Evolutionary conservation across 2,797 vertebrate genomes (phyloP).

Genomic region (Pitangus sulphuratus): DNA sequence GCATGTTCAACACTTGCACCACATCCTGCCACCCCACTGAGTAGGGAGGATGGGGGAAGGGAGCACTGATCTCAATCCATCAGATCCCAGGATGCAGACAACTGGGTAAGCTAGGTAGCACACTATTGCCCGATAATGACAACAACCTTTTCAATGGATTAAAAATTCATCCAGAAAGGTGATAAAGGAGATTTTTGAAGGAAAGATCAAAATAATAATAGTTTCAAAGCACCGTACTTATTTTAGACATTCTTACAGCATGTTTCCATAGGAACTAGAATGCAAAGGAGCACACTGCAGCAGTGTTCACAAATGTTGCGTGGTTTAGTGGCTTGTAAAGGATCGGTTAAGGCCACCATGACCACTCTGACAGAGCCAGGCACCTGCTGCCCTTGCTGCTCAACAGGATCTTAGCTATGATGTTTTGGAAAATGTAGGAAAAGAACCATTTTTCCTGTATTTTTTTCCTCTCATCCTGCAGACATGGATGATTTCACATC

Average conservation of each 20-base stretch:
- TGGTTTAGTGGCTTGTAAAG: neutral
- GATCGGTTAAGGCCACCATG: neutral
- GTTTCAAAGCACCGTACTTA: slow-evolving; percentile 50
- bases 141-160: neutral
- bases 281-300: slow-evolving; percentile 24
- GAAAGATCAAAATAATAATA: slow-evolving; percentile 51
- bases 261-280: slow-evolving; percentile 70
- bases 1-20: neutral
- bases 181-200: neutral
- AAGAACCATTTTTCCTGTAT: neutral
- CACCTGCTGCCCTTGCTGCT: neutral
- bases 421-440: neutral
- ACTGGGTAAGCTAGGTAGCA: neutral
- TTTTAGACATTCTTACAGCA: slow-evolving; percentile 57
- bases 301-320: neutral
- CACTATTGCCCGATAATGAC: neutral
- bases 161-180: neutral
- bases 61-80: neutral
- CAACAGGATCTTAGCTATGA: neutral
- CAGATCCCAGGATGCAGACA: neutral
- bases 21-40: neutral
- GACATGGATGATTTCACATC: neutral
- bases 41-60: neutral
- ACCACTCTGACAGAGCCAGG: neutral
- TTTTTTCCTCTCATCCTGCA: neutral